phyloP scores from a whole-genome alignment of 92 coral and sea anemone species.

The Umimayanthus kanabou region DNA sequence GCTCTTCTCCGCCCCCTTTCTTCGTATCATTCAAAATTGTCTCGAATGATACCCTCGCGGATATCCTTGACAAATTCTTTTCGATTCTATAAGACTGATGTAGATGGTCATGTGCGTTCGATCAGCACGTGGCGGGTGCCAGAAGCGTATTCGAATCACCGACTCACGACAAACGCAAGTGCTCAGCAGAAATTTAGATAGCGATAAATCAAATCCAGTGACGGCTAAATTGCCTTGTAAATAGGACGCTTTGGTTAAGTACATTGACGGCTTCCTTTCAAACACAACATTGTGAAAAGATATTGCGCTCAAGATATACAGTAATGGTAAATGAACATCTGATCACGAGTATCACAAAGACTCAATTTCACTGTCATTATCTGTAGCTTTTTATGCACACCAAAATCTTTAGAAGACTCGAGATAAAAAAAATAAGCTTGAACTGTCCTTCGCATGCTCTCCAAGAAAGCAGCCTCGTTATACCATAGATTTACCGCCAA shows the following conservation, averaged over 20 bases:
- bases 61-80: constrained; percentile 17
- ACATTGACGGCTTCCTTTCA: constrained; percentile 25
- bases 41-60: not conserved
- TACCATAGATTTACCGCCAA: not conserved
- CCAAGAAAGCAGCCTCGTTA: not conserved
- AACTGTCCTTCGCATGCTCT: not conserved
- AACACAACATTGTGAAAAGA: constrained; percentile 19
- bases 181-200: not conserved
- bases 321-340: not conserved
- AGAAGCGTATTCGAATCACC: not conserved
- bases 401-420: not conserved
- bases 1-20: constrained; percentile 34
- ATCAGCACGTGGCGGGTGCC: constrained; percentile 24
- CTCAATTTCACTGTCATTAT: not conserved
- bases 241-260: constrained; percentile 19
- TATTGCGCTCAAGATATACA: constrained; percentile 8
- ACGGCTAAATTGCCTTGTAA: constrained; percentile 25
- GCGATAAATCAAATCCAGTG: constrained; percentile 35
- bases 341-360: not conserved
- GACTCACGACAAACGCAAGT: not conserved
- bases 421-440: not conserved
- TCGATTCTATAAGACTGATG: not conserved
- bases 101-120: not conserved
- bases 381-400: not conserved
- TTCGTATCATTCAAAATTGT: not conserved